phyloP scores from a whole-genome alignment of 2,888 invertebrate genomes.

The Pandemis corylana region DNA sequence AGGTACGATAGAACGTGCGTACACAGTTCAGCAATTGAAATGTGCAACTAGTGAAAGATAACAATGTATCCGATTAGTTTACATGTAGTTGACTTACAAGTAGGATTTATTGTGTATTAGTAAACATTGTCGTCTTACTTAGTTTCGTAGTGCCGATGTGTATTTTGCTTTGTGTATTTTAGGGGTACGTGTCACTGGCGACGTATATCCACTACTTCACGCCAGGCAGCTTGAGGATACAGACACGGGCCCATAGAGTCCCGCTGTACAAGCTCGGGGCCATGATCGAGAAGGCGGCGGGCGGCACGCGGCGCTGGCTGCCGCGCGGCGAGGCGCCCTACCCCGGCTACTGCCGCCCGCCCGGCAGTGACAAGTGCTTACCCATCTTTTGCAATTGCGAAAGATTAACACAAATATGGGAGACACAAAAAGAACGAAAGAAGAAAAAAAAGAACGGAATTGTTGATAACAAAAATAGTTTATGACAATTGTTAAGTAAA shows the following conservation, averaged over 20 bases:
- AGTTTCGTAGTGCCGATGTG: background rate
- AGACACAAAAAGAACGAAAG: conserved; percentile 38
- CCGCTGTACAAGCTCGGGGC: conserved; percentile 48
- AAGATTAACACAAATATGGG: conserved; percentile 61
- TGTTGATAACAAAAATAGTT: background rate
- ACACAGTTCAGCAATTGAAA: conserved; percentile 22
- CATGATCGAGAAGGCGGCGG: conserved; percentile 43
- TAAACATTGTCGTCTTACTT: background rate
- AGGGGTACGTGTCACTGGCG: conserved; percentile 62
- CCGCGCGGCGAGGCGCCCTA: conserved; percentile 66
- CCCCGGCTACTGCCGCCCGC: conserved; percentile 75
- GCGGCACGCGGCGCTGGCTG: conserved; percentile 60
- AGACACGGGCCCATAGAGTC: conserved; percentile 50
- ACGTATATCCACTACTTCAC: conserved; percentile 63
- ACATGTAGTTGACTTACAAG: conserved; percentile 55
- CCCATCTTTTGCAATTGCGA: conserved; percentile 70
- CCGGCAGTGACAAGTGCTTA: conserved; percentile 61
- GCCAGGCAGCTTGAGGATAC: conserved; percentile 63
- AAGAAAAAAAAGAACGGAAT: background rate
- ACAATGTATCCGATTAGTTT: conserved; percentile 51
- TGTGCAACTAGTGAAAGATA: conserved; percentile 29
- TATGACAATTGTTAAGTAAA: background rate
- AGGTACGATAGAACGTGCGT: conserved; percentile 7
- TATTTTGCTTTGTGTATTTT: conserved; percentile 46
- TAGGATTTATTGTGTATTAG: conserved; percentile 46